Percentiles rank a stretch among this genome's conserved stretches.
phyloP scores from a whole-genome alignment of 35 echinoderm and acorn worm species.

The Eucidaris tribuloides region DNA sequence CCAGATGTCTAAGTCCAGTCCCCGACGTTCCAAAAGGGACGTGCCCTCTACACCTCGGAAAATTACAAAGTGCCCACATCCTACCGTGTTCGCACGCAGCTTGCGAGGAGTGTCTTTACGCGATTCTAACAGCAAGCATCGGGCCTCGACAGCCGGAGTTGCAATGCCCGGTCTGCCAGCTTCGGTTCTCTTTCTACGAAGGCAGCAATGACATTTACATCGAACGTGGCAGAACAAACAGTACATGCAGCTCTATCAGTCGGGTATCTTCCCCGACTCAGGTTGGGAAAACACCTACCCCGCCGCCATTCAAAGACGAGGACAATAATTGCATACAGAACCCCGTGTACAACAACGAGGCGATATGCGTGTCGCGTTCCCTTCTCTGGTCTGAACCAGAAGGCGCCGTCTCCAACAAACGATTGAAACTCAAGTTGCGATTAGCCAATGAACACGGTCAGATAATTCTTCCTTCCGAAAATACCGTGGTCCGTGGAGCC shows the following conservation, averaged over 20 bases:
- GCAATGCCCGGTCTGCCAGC: neutral
- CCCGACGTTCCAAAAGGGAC: neutral
- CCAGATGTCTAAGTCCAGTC: neutral
- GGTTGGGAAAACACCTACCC: neutral
- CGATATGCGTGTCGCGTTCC: neutral
- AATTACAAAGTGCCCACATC: neutral
- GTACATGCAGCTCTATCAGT: neutral
- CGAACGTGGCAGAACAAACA: neutral
- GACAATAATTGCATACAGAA: neutral
- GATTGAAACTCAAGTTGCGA: neutral
- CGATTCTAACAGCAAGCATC: constrained; percentile 9
- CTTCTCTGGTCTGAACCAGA: neutral
- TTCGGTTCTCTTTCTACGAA: neutral
- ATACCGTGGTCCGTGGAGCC: neutral
- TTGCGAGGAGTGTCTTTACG: constrained; percentile 9
- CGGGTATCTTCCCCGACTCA: neutral
- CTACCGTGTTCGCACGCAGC: constrained; percentile 1
- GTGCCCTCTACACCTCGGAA: neutral
- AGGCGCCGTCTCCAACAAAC: neutral
- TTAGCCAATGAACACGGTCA: neutral
- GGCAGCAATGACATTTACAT: neutral
- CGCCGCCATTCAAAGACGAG: too few relatives aligned
- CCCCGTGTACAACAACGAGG: neutral
- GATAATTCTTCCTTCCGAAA: neutral
- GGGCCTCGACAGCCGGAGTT: neutral